Evolutionary conservation across 1,140 invertebrate species (phyloP).

Genomic region (Diploscapter pachys): DNA sequence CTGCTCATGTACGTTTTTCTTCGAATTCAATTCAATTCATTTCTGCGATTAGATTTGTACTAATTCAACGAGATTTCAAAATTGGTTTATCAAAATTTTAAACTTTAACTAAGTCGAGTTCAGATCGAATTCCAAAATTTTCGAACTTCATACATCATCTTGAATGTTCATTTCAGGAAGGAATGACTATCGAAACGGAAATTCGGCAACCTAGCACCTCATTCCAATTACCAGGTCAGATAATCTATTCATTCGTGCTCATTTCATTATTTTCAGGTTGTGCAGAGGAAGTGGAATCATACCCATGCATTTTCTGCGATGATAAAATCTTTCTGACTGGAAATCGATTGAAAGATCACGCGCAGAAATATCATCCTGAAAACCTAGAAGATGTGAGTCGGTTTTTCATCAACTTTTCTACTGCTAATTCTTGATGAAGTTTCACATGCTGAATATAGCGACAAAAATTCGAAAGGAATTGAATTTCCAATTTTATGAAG

Average conservation of each 20-base stretch:
- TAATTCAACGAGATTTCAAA: neutral
- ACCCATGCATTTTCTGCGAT: slow-evolving; percentile 30
- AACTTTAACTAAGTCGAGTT: neutral
- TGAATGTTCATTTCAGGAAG: slow-evolving; percentile 6
- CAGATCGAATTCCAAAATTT: neutral
- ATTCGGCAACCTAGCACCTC: slow-evolving; percentile 7
- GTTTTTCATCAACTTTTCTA: neutral
- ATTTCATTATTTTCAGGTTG: slow-evolving; percentile 14
- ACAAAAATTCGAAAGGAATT: slow-evolving; percentile 31
- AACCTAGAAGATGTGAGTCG: slow-evolving; percentile 22
- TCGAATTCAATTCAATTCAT: neutral
- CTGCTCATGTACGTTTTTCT: neutral
- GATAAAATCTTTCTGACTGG: slow-evolving; percentile 36
- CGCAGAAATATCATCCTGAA: slow-evolving; percentile 22
- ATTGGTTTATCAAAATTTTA: neutral
- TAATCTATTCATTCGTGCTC: neutral
- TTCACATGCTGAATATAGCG: slow-evolving; percentile 15
- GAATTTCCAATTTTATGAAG: slow-evolving; percentile 1
- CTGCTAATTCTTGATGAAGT: neutral
- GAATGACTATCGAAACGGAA: neutral
- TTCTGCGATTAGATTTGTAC: neutral
- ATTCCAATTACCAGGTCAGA: slow-evolving; percentile 8
- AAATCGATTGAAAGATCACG: slow-evolving; percentile 32
- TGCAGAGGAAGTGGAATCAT: slow-evolving; percentile 35
- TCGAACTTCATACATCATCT: neutral